These are phyloP conservation scores for Cherax quadricarinatus DNA, from an alignment of 1,140 invertebrate genomes.

Conservation along the genomic window DNA sequence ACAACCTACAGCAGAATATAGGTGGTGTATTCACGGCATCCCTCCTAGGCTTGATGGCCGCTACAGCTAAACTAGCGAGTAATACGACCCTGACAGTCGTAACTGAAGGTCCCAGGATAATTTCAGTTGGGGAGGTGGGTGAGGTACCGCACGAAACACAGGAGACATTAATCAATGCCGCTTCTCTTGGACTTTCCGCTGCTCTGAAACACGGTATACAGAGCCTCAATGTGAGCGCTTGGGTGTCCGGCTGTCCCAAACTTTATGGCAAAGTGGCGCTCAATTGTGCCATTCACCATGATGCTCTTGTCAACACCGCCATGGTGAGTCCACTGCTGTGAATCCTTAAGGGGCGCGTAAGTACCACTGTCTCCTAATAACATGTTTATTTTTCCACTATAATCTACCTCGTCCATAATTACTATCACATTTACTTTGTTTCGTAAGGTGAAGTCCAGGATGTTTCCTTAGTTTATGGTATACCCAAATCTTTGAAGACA, in stretches of 20 bases:
- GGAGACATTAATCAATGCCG: background rate
- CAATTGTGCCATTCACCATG: slow-evolving; percentile 42
- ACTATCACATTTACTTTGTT: no score
- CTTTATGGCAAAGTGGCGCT: slow-evolving; percentile 60
- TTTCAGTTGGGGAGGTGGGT: slow-evolving; percentile 57
- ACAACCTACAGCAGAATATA: background rate
- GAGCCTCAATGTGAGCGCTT: slow-evolving; percentile 47
- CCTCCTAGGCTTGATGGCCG: slow-evolving; percentile 33
- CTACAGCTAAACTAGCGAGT: background rate
- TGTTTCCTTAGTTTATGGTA: no score
- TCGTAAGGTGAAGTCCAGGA: no score
- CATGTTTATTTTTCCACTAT: no score
- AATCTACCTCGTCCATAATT: no score
- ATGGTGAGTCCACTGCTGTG: slow-evolving; percentile 25
- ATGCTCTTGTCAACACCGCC: slow-evolving; percentile 22
- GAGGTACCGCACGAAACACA: slow-evolving; percentile 39
- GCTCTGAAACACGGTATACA: slow-evolving; percentile 53
- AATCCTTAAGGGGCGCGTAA: background rate
- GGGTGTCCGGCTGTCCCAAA: slow-evolving; percentile 60
- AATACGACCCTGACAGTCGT: background rate
- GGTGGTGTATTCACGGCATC: slow-evolving; percentile 35
- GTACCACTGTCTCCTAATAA: background rate
- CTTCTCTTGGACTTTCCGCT: background rate
- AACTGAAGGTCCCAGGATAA: slow-evolving; percentile 17
- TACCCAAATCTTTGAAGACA: no score